Evolutionary conservation across 2,888 invertebrate species (phyloP).

Genomic region (Drosophila lutescens): DNA sequence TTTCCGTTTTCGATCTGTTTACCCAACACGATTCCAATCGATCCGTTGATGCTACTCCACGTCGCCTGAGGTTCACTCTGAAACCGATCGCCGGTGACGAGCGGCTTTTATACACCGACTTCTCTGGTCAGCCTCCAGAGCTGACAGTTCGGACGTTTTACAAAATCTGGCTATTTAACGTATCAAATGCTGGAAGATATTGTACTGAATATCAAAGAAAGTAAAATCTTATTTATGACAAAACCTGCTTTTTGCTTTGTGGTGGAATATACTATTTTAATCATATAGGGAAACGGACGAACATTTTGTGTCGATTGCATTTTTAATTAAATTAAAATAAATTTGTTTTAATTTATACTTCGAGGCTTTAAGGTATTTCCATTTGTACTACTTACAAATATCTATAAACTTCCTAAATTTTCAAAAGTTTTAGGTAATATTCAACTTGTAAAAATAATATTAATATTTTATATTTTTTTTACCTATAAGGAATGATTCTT

Average conservation of each 20-base stretch:
- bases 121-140: slow-evolving; percentile 25
- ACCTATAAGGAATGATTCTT: background rate
- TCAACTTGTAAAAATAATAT: too few species aligned
- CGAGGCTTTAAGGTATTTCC: too few species aligned
- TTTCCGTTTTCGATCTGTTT: slow-evolving; percentile 49
- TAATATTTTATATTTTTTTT: too few species aligned
- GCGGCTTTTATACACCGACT: slow-evolving; percentile 34
- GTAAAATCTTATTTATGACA: background rate
- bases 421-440: too few species aligned
- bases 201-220: background rate
- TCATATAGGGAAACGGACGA: too few species aligned
- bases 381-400: too few species aligned
- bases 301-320: too few species aligned
- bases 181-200: background rate
- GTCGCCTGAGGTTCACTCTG: slow-evolving; percentile 37
- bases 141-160: slow-evolving; percentile 12
- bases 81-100: slow-evolving; percentile 26
- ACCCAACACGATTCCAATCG: slow-evolving; percentile 39
- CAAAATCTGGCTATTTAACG: background rate
- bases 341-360: too few species aligned
- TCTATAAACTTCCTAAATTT: background rate
- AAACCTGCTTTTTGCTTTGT: too few species aligned
- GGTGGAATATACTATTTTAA: too few species aligned
- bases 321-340: too few species aligned
- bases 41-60: slow-evolving; percentile 34